phyloP scores from a whole-genome alignment of 2,888 invertebrate species.

The Neoascia interrupta region DNA sequence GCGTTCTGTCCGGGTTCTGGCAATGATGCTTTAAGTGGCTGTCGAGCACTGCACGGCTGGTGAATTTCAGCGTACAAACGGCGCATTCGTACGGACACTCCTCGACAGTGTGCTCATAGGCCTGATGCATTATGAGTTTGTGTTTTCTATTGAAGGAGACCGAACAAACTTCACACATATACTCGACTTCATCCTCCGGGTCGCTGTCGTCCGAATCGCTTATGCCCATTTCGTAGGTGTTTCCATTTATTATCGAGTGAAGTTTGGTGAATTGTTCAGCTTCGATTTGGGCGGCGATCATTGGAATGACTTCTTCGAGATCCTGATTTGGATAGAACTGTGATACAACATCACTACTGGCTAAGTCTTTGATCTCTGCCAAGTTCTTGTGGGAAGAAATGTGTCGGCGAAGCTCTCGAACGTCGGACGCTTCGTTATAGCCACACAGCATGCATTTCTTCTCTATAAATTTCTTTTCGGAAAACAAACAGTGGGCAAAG shows the following conservation, averaged over 20 bases:
- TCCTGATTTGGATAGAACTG: slow-evolving; percentile 65
- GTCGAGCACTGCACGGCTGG: slow-evolving; percentile 80
- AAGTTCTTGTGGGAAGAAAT: slow-evolving; percentile 70
- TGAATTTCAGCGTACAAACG: slow-evolving; percentile 81
- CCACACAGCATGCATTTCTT: slow-evolving; percentile 77
- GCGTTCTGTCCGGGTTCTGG: slow-evolving; percentile 73
- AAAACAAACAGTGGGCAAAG: slow-evolving; percentile 74
- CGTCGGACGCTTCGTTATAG: slow-evolving; percentile 70
- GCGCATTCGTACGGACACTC: slow-evolving; percentile 81
- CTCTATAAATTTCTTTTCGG: slow-evolving; percentile 71
- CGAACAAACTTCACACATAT: slow-evolving; percentile 74
- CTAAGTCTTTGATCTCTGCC: slow-evolving; percentile 64
- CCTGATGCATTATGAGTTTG: slow-evolving; percentile 74
- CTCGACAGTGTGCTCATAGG: slow-evolving; percentile 76
- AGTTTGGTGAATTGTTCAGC: slow-evolving; percentile 72
- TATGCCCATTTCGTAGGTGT: slow-evolving; percentile 76
- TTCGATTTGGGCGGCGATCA: slow-evolving; percentile 72
- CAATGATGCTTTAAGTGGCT: slow-evolving; percentile 81
- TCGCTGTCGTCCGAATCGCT: slow-evolving; percentile 77
- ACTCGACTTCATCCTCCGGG: slow-evolving; percentile 54
- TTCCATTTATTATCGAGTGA: slow-evolving; percentile 74
- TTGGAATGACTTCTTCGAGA: slow-evolving; percentile 70
- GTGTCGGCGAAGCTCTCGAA: slow-evolving; percentile 74
- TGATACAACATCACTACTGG: slow-evolving; percentile 71
- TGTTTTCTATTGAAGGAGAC: slow-evolving; percentile 74